phyloP scores from a whole-genome alignment of 2,113 vertebrate genomes.

The Lepisosteus oculatus region DNA sequence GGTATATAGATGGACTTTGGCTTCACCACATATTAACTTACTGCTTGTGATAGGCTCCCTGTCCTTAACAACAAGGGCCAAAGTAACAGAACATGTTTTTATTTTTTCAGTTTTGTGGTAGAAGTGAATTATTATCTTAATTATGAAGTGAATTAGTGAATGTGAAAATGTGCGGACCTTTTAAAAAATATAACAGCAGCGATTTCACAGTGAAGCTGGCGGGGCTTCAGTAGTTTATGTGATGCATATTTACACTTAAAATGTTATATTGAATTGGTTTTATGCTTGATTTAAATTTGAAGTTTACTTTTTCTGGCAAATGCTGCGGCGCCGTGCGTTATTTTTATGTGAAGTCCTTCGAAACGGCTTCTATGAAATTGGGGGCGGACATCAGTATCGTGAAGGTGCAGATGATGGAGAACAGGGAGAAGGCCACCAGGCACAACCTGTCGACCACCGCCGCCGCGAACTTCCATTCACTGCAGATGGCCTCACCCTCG shows the following conservation, averaged over 20 bases:
- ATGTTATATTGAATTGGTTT: neutral
- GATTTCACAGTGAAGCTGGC: neutral
- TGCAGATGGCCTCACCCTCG: conserved; percentile 75
- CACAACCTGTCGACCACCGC: conserved; percentile 85
- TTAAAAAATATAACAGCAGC: neutral
- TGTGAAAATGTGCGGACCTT: no score
- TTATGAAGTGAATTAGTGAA: no score
- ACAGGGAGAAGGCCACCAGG: conserved; percentile 83
- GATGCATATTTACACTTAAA: neutral
- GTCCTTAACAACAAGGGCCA: no score
- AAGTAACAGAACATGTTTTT: no score
- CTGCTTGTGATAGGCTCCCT: no score
- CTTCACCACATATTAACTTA: no score
- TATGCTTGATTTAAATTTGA: neutral
- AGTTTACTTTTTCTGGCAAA: no score
- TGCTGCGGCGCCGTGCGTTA: neutral
- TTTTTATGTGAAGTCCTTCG: conserved; percentile 81
- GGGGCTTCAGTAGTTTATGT: neutral
- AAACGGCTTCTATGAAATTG: conserved; percentile 86
- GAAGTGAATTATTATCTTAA: no score
- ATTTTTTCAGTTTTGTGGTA: no score
- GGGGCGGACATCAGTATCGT: conserved; percentile 87
- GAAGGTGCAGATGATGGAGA: conserved; percentile 86
- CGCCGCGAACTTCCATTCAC: conserved; percentile 88
- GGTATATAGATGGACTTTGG: no score